Base-by-base conservation (phyloP, 2,797 vertebrate species). In the Sebastes dallii region DNA sequence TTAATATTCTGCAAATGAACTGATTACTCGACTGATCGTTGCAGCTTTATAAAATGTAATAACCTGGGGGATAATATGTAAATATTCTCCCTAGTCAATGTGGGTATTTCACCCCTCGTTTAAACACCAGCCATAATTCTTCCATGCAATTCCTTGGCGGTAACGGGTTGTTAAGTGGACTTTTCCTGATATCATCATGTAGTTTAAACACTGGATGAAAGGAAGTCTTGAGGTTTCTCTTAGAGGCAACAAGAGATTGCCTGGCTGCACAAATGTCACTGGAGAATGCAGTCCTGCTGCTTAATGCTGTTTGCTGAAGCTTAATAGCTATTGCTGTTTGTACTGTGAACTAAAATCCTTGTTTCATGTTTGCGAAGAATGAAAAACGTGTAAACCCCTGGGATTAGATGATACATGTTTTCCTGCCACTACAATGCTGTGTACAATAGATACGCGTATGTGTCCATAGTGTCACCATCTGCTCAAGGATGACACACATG, bases 271-370 rank as follows among this genome's bases (percentile, higher is more conserved):
- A 64, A 20, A 74, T 39, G 32, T 76, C 36, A 30, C 27, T 14
- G 27, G 20, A 78, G 32, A 59, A 59, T 59, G 39, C 13, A 20
- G 16, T 65, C 77, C 56, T 66, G 46, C 50, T 73, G 78, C 75
- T 81, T 71, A 36, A 67, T 66, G 34, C 55, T 64, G 56, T 86
- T 81, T 81, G 34, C 64, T 25, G 2, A 72, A 39, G 18, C 34
- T 32, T 30, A 30, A 75, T 54, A 60, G 72, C 27, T n/a, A 2
- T 10, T 52, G 8, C 14, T 61, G 46, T 88, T 85, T 85, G 77
- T 3, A 13, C 20, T 75, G 66, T 16, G 29, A 67, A 60, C 58
- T 30, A 16, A 70, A 34, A 24, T 64, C 65, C 14, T 60, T 39
- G 6, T 56, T 75, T 73, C 5, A 27, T 55, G 13, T 68, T 66